These are phyloP conservation scores for Pseudoips prasinana DNA, from an alignment of 2,888 invertebrate genomes.

Conservation along the genomic window DNA sequence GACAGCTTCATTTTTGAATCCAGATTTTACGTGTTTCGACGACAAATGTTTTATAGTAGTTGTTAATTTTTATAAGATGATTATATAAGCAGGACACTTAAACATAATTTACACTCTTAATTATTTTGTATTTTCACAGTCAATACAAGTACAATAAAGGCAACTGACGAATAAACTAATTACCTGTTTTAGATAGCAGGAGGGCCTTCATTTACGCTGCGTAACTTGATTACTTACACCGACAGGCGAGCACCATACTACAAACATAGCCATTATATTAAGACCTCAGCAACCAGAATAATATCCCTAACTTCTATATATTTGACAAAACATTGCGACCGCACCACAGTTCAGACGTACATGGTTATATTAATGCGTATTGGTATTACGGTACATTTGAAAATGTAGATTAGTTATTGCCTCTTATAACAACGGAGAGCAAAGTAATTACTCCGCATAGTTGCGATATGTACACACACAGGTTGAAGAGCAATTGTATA, in stretches of 20 bases:
- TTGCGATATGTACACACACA: conserved; percentile 53
- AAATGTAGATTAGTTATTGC: conserved; percentile 76
- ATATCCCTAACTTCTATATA: conserved; percentile 15
- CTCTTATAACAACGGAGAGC: conserved; percentile 56
- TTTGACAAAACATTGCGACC: conserved; percentile 35
- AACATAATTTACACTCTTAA: too few relatives aligned
- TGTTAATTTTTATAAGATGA: too few relatives aligned
- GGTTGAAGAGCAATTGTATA: conserved; percentile 56
- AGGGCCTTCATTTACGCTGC: conserved; percentile 69
- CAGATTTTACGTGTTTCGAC: too few relatives aligned
- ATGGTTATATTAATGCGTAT: conserved; percentile 48
- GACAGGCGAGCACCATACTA: conserved; percentile 56
- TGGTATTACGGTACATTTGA: conserved; percentile 63
- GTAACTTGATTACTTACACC: conserved; percentile 74
- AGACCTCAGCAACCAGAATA: conserved; percentile 29
- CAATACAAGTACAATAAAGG: too few relatives aligned
- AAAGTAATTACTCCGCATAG: conserved; percentile 74
- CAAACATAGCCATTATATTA: conserved; percentile 36
- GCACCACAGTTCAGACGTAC: conserved; percentile 44
- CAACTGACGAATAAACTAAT: conserved; percentile 60
- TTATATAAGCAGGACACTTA: too few relatives aligned
- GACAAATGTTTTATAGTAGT: too few relatives aligned
- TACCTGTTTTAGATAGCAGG: conserved; percentile 68
- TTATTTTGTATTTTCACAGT: too few relatives aligned
- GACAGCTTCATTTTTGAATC: too few relatives aligned